Evolutionary conservation across 92 coral and sea anemone species (phyloP).

Genomic region (Zoanthus solanderi): DNA sequence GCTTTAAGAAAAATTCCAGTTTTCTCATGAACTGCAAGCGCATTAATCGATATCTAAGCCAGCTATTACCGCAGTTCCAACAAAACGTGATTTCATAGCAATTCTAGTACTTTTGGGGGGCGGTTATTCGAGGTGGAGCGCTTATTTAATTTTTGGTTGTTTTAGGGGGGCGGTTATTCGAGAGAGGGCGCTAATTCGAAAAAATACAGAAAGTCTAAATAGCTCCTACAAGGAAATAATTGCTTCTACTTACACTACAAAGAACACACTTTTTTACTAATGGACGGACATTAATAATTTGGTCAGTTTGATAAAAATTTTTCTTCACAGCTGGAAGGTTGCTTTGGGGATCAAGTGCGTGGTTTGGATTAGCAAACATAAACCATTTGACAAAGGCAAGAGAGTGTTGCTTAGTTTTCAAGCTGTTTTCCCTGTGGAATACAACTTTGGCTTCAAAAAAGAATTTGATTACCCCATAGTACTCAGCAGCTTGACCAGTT

Average conservation of each 20-base stretch:
- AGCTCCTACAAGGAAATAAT: conserved; percentile 10
- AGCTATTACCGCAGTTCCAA: too few species aligned
- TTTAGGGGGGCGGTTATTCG: too few species aligned
- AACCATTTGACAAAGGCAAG: conserved; percentile 58
- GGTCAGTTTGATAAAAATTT: conserved; percentile 5
- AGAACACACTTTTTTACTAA: conserved; percentile 17
- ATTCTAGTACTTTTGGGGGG: too few species aligned
- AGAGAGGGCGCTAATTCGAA: too few species aligned
- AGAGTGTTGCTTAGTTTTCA: conserved; percentile 9
- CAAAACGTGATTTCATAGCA: too few species aligned
- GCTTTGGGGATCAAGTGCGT: conserved; percentile 10
- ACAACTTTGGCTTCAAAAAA: conserved; percentile 49
- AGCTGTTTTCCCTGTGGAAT: background rate
- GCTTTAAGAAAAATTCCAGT: too few species aligned
- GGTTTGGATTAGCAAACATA: conserved; percentile 44
- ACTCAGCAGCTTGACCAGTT: conserved; percentile 24
- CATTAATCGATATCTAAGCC: too few species aligned
- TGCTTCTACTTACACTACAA: background rate
- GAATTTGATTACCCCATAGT: conserved; percentile 42
- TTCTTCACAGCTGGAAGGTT: conserved; percentile 23
- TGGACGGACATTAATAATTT: background rate
- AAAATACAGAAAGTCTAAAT: too few species aligned
- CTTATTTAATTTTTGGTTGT: too few species aligned
- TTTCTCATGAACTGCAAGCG: too few species aligned
- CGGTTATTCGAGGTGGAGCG: too few species aligned